Percentiles rank a stretch among this genome's conserved stretches.
Conservation (phyloP, 2,113 vertebrate genomes). For the Calyptommatus sinebrachiatus region DNA sequence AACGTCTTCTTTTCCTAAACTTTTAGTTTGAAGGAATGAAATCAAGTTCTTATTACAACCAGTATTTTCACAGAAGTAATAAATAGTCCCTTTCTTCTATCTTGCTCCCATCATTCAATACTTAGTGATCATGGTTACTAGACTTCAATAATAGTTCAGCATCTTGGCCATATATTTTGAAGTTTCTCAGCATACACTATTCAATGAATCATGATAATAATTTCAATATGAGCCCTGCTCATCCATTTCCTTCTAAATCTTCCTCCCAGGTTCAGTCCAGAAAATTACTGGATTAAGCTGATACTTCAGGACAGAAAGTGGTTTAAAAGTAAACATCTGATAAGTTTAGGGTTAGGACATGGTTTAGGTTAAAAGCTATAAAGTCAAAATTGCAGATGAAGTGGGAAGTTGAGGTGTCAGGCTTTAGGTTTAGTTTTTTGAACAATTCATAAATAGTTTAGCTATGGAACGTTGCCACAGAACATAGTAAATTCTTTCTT, state of each 20-base stretch:
- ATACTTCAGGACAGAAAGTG: too few relatives aligned
- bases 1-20: neutral
- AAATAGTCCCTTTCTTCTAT: neutral
- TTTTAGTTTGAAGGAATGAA: neutral
- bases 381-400: slow-evolving; percentile 55
- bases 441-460: neutral
- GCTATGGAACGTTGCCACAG: neutral
- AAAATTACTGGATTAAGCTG: too few relatives aligned
- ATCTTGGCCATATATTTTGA: slow-evolving; percentile 43
- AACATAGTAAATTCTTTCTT: neutral
- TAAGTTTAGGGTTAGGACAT: neutral
- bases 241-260: too few relatives aligned
- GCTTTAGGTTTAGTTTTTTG: neutral
- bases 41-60: neutral
- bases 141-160: slow-evolving; percentile 42
- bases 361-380: slow-evolving; percentile 52
- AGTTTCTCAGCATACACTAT: slow-evolving; percentile 44
- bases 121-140: slow-evolving; percentile 34
- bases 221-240: slow-evolving; percentile 46
- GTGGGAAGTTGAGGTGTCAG: neutral
- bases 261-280: too few relatives aligned
- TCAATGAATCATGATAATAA: slow-evolving; percentile 54
- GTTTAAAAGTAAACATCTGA: too few relatives aligned
- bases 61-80: neutral
- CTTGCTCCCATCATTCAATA: slow-evolving; percentile 11